Evolutionary conservation across 1,140 invertebrate species (phyloP).

Genomic region (Aradophagus sp.): DNA sequence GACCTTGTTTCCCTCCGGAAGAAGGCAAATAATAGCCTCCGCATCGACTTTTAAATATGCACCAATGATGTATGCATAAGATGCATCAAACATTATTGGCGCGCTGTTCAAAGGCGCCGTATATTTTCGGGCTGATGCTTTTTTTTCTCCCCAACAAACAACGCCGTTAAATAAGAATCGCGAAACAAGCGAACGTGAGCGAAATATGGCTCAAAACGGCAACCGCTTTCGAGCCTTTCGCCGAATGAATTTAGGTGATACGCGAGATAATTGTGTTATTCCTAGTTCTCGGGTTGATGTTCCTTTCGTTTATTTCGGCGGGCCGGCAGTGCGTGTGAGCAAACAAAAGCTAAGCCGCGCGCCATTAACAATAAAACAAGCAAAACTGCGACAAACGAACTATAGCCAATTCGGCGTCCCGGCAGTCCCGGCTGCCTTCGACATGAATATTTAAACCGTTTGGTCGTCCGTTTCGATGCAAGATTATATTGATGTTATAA

Average conservation of each 20-base stretch:
- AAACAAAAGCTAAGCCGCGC: slow-evolving; percentile 42
- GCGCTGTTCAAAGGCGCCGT: neutral
- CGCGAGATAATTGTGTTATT: slow-evolving; percentile 16
- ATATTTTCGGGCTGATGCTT: neutral
- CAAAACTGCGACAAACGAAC: slow-evolving; percentile 47
- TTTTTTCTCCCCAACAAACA: neutral
- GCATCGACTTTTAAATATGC: slow-evolving; percentile 1
- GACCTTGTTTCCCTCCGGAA: slow-evolving; percentile 16
- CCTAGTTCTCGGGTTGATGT: slow-evolving; percentile 14
- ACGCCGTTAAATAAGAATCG: neutral
- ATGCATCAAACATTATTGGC: slow-evolving; percentile 3
- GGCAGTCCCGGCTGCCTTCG: slow-evolving; percentile 6
- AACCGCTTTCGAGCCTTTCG: neutral
- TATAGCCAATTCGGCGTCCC: slow-evolving; percentile 30
- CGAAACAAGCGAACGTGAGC: neutral
- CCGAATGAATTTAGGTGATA: slow-evolving; percentile 8
- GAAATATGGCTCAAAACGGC: neutral
- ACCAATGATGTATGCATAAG: slow-evolving; percentile 10
- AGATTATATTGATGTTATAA: slow-evolving; percentile 14
- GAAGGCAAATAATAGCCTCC: slow-evolving; percentile 16
- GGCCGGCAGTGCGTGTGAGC: slow-evolving; percentile 6
- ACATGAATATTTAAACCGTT: slow-evolving; percentile 43
- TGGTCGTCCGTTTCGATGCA: slow-evolving; percentile 4
- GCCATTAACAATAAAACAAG: slow-evolving; percentile 45
- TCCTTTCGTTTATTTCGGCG: slow-evolving; percentile 11